Base-by-base conservation (phyloP, 2,888 invertebrate species). In the Formica aserva region DNA sequence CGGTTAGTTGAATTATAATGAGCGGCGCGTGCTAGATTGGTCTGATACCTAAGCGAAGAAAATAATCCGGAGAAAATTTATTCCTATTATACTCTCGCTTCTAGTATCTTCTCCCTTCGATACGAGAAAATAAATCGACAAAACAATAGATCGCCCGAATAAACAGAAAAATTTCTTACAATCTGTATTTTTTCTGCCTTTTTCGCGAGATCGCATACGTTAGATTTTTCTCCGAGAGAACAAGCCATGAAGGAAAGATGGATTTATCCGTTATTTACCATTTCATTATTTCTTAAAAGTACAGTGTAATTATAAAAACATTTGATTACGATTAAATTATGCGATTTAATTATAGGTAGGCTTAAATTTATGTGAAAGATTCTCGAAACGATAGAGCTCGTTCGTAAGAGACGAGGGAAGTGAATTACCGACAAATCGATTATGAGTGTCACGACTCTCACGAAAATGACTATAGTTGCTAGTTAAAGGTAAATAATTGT, bases 1-100 rank as follows among this genome's bases (percentile, higher is more conserved):
- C 74, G 63, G 22, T 85, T 71, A 77, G 55, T 9, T 77, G 83
- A 83, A 86, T 86, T 81, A 52, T 83, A 85, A 86, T 85, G 65
- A 85, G 65, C 76, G 85, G 26, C 75, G 62, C 72, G 72, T 74
- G 81, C 69, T 81, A 62, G 83, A 81, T 84, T 81, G 52, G 66
- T 84, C 81, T 81, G 81, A n/a, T 32, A 32, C 29, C 52, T 48
- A 63, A 29, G 55, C 13, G 52, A 4, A 11, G 71, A 48, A 55
- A 29, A 18, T 74, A 71, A 65, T 77, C 62, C 57, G 26, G 26
- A 26, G 22, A 60, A 80, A 77, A 65, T 77, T 55, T 63, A 29
- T 69, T 60, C 15, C 41, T n/a, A 35, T 18, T 60, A 35, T 35
- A 29, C 29, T 13, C 15, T 26, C n/a, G 18, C 29, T 22, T 81